phyloP scores from a whole-genome alignment of 1,140 invertebrate genomes.

The Zaprionus davidi region DNA sequence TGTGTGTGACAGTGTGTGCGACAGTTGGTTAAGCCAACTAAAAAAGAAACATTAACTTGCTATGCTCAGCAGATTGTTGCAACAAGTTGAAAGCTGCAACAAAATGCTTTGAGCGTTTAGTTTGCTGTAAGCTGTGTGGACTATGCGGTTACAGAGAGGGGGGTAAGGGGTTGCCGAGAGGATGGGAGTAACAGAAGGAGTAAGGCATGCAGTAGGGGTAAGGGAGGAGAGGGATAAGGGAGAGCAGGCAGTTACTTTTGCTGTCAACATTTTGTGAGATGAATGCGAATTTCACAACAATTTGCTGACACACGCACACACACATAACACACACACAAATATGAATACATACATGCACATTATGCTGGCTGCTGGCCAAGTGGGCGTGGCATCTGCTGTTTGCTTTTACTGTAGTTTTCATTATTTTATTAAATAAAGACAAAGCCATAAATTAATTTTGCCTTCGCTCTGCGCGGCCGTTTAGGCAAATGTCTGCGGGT shows the following conservation, averaged over 20 bases:
- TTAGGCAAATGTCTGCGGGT: constrained; percentile 45
- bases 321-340: constrained; percentile 7
- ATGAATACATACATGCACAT: background rate
- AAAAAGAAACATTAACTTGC: constrained; percentile 26
- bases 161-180: background rate
- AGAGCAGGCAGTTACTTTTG: constrained; percentile 50
- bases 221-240: background rate
- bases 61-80: constrained; percentile 15
- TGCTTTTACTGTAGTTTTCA: constrained; percentile 63
- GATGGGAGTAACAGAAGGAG: background rate
- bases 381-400: constrained; percentile 24
- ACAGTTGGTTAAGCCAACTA: constrained; percentile 25
- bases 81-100: constrained; percentile 26
- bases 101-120: constrained; percentile 11
- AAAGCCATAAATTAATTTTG: constrained; percentile 80
- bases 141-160: background rate
- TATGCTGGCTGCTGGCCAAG: constrained; percentile 13
- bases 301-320: constrained; percentile 51
- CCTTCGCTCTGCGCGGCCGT: constrained; percentile 51
- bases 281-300: constrained; percentile 67
- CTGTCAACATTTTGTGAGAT: constrained; percentile 32
- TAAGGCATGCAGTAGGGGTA: background rate
- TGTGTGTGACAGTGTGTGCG: constrained; percentile 5
- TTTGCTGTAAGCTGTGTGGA: background rate
- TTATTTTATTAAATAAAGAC: constrained; percentile 79